Base-by-base conservation (phyloP, 1,140 invertebrate genomes). In the Marisa cornuarietis region DNA sequence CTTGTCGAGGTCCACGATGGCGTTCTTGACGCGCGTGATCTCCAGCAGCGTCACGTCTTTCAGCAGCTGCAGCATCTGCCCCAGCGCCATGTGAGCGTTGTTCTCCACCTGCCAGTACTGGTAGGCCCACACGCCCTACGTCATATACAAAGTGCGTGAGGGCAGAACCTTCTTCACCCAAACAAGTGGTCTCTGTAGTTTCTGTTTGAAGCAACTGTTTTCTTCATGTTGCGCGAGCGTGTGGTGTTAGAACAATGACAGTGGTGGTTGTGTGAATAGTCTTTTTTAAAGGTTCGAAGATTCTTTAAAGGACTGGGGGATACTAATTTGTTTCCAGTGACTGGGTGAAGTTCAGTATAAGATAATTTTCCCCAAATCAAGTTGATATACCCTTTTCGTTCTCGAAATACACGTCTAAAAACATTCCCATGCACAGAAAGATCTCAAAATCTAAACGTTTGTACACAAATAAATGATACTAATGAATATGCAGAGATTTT, bases 1-100 rank as follows among this genome's bases (percentile, higher is more conserved):
- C 76, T 87, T 87, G 71, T 88, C 82, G 22, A 88, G 74, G 52
- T 86, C 82, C 58, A 87, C 81, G 52, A 85, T 69, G 62, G 77
- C 81, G 69, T 85, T 72, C 72, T 84, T 85, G 24, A 89, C 66
- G 31, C 86, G 65, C 16, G 80, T 80, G 63, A 89, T 79, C 58
- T 89, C 85, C 31, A 85, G 83, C 49, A 83, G 76, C 8, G 87
- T 74, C 18, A 84, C 58, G 73, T 82, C 80, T 77, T 82, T 83
- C 62, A 79, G 62, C 26, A 80, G 42, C 51, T 85, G 78, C 63
- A 79, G 75, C 52, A 85, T 22, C n/a, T 82, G 82, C n/a, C 71
- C 66, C 54, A 82, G 54, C 6, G 81, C 51, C 22, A 80, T 49
- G 20, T 62, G 76, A 13, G 80, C 61, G 18, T 76, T 83, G 51